Evolutionary conservation across 2,113 vertebrate genomes (phyloP), one percentile per base, ranked within the genome.

Genomic region (Cichladusa arquata): DNA sequence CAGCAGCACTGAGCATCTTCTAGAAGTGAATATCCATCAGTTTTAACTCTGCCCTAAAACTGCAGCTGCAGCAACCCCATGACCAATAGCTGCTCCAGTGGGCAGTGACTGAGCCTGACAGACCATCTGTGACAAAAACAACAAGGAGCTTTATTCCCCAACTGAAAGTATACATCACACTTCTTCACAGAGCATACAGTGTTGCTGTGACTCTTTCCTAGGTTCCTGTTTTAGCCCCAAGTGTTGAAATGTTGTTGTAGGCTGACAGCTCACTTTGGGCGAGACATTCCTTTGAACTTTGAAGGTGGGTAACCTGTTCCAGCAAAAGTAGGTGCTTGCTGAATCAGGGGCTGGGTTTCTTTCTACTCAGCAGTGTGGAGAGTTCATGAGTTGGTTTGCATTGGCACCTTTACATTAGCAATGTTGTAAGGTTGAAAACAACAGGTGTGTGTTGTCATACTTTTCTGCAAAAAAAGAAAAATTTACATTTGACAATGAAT

Each of bases 1-100:
- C 51, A 61, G 57, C 72, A 54, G 56, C 2, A 1, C 9, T 0
- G 0, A 70, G 51, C 0, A 0, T 38, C 57, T 58, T 66, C 31
- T 28, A 2, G 60, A 66, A 40, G 54, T 0, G 3, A 58, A 8
- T 7, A 36, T 24, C 71, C 29, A 9, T 62, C 8, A 5, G 23
- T 80, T 82, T 38, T 67, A 86, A 40, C 40, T 67, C 38, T 47
- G 34, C 34, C 53, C 5, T 14, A 34, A 20, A 23, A 0, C 4
- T 58, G 48, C 85, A 79, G 45, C 60, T 78, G 15, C 16, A 45
- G 61, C 24, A 87, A 31, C 34, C n/a, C 70, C 25, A 14, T 12
- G 38, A 54, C 51, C 54, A 36, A 12, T 8, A 31, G 17, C 38
- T 91, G 31, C 36, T 88, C 53, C 33, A 69, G 53, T 20, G 76